A percentile compares a stretch with the other conserved stretches of the same genome.
These are phyloP conservation scores for Drosophila subobscura DNA, from an alignment of 1,140 invertebrate genomes.

Conservation along the genomic window DNA sequence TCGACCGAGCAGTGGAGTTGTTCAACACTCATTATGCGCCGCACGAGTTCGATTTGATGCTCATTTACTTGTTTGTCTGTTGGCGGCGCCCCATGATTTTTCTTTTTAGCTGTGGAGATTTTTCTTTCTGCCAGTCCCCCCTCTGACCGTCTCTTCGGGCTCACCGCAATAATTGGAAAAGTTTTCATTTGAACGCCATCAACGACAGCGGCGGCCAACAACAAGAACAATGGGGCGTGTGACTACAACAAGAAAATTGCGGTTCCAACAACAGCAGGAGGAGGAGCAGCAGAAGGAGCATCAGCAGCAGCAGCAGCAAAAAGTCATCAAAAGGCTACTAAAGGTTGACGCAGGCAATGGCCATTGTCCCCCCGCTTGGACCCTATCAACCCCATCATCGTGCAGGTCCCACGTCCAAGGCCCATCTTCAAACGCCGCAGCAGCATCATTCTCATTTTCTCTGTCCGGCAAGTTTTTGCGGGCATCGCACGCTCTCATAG, in stretches of 20 bases:
- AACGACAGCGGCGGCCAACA: conserved; percentile 70
- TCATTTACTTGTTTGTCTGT: conserved; percentile 79
- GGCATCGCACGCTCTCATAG: conserved; percentile 75
- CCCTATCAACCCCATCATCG: conserved; percentile 6
- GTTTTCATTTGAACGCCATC: conserved; percentile 81
- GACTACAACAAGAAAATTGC: conserved; percentile 66
- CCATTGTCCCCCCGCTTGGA: conserved; percentile 36
- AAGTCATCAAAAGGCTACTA: conserved; percentile 81
- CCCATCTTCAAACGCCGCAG: conserved; percentile 29
- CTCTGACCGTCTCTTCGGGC: conserved; percentile 28
- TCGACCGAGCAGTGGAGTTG: neutral
- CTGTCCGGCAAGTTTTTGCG: conserved; percentile 74
- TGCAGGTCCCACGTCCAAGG: conserved; percentile 5
- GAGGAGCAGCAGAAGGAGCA: conserved; percentile 14
- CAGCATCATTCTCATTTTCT: conserved; percentile 12
- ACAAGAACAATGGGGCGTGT: conserved; percentile 76
- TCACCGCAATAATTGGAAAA: conserved; percentile 81
- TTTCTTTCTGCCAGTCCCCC: conserved; percentile 26
- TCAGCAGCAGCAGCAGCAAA: conserved; percentile 45
- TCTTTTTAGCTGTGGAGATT: conserved; percentile 44
- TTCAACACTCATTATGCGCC: conserved; percentile 69
- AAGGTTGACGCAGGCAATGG: conserved; percentile 76
- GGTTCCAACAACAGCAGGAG: conserved; percentile 48
- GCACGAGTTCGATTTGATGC: conserved; percentile 81
- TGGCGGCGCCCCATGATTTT: conserved; percentile 39